Base-by-base conservation (phyloP, 2,888 invertebrate species). In the Apotomis capreana region DNA sequence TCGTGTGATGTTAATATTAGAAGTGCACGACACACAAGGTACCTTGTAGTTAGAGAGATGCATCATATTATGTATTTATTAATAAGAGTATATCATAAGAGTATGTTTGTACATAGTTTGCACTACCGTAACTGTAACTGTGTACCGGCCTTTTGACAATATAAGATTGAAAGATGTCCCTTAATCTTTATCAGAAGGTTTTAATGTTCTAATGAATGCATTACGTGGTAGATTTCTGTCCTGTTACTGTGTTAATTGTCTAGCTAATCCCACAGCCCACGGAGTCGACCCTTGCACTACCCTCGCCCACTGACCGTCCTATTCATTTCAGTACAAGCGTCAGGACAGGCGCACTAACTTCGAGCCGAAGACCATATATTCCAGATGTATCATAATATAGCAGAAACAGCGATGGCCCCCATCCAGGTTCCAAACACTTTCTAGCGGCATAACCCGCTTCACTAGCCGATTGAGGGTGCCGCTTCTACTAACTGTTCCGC, bases 261-360 rank as follows among this genome's bases (percentile, higher is more conserved):
- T 36, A 64, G 58, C 65, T 65, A 70, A 55, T 62, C 60, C 69
- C 61, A 65, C 57, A 58, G 63, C 63, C 36, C 36, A n/a, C 36
- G 10, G 59, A 10, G 12, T 54, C 36, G 58, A 58, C 10, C 51
- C 64, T 52, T 6, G 70, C 68, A 59, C 74, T 59, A 37, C 57
- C 65, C 67, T 73, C 73, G 58, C 74, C 78, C 82, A 84, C 82
- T 87, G 83, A 87, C 83, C 79, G 78, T 79, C 85, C 86, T 87
- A 79, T 92, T 93, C 90, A 89, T 93, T 93, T 91, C 93, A 93
- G 93, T 93, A 86, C 87, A 91, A 90, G 93, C 93, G 79, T 91
- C 91, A 83, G 93, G 93, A 84, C 92, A 93, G 87, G 93, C 92
- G 80, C 88, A 92, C 86, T 93, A 92, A 87, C 87, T 81, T 80